Evolutionary conservation across 2,888 invertebrate species (phyloP), one percentile per base, ranked within the genome.

Genomic region (Yponomeuta evonymella): DNA sequence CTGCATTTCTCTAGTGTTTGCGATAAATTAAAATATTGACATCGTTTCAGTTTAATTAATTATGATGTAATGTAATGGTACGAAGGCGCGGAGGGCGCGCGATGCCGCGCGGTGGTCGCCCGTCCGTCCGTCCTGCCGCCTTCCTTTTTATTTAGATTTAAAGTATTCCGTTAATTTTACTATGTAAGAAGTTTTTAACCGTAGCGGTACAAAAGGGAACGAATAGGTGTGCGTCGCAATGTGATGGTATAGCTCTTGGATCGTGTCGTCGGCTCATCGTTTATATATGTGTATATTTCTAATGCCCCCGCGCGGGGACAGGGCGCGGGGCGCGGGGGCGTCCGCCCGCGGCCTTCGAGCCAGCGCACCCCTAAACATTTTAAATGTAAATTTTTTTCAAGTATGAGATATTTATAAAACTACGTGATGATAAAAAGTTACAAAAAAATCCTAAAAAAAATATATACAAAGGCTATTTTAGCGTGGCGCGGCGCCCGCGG

Each of bases 1-100:
- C 91, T 93, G 93, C 93, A 93, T 93, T 93, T 93, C 93, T 93
- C 92, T 93, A 92, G 92, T 92, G 92, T 93, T 93, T 91, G 92
- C 91, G 92, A 92, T 91, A 90, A 88, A 90, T 89, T 87, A 89
- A 58, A 87, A 86, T 88, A 89, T 88, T 89, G 89, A 86, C 91
- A 89, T 90, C 90, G 90, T 91, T 90, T 90, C 89, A 87, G 92
- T 91, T 89, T 80, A 83, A 85, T 83, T 84, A 83, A 68, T 68
- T 70, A 69, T 72, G 65, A 70, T 68, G 69, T 85, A 81, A 76
- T 74, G 69, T 85, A 81, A 76, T 74, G 67, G 69, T 64, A 70
- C 65, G 68, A 66, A 74, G 72, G 76, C 75, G 77, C 78, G 78
- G 74, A 75, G 69, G 76, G 74, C 73, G 75, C 70, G 74, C 76